Conservation (phyloP, 35 echinoderm and acorn worm species). For the Heliocidaris erythrogramma region DNA sequence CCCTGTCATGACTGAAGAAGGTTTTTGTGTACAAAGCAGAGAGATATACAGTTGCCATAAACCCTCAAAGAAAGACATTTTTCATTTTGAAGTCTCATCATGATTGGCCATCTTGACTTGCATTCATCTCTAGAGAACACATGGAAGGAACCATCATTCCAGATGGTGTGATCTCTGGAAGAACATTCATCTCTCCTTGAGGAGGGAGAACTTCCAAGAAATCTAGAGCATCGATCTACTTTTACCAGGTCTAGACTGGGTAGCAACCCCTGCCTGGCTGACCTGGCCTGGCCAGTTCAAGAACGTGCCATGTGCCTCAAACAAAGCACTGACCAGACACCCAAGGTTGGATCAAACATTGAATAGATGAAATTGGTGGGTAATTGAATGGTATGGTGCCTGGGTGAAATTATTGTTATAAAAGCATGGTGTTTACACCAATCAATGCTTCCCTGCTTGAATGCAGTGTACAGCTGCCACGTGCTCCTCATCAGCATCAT, state of each 20-base stretch:
- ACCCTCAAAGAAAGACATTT: too few species aligned
- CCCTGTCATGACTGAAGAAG: too few species aligned
- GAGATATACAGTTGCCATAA: too few species aligned
- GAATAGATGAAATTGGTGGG: background rate
- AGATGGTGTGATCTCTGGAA: background rate
- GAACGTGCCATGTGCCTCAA: background rate
- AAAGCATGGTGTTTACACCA: background rate
- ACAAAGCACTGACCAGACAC: background rate
- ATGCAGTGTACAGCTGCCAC: background rate
- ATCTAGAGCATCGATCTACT: background rate
- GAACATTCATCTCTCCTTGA: background rate
- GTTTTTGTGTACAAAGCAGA: too few species aligned
- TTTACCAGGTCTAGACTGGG: background rate
- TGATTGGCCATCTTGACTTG: background rate
- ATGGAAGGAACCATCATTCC: background rate
- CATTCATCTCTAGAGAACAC: background rate
- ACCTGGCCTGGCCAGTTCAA: background rate
- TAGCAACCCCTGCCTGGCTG: background rate
- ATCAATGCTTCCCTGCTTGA: background rate
- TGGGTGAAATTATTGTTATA: background rate
- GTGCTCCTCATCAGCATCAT: background rate
- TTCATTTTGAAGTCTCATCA: too few species aligned
- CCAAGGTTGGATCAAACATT: background rate
- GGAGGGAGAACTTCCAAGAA: background rate
- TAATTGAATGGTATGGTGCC: background rate